Conservation (phyloP, 1,140 invertebrate species). For the Palaemon carinicauda region DNA sequence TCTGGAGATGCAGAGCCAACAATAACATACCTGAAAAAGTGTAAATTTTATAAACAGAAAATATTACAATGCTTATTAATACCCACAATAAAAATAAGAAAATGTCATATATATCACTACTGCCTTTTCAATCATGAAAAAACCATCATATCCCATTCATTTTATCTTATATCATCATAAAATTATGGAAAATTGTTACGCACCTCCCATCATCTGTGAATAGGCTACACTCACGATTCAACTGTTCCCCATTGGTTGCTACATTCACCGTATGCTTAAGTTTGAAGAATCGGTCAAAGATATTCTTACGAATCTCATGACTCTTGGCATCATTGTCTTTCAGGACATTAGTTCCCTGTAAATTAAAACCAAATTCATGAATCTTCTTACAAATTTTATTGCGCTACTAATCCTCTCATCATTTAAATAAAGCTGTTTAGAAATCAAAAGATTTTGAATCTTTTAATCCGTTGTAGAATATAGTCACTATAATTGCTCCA, state of each 20-base stretch:
- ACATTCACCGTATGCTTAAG: slow-evolving; percentile 83
- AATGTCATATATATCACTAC: slow-evolving; percentile 61
- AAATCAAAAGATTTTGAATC: no score
- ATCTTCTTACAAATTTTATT: background rate
- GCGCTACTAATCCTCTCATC: background rate
- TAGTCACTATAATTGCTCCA: no score
- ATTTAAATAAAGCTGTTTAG: no score
- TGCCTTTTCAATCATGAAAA: slow-evolving; percentile 87
- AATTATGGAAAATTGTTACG: slow-evolving; percentile 66
- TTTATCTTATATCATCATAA: background rate
- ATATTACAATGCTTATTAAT: no score
- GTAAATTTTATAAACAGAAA: background rate
- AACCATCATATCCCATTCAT: background rate
- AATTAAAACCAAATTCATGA: slow-evolving; percentile 12
- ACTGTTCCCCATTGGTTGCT: slow-evolving; percentile 80
- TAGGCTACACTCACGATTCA: slow-evolving; percentile 95
- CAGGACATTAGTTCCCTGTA: slow-evolving; percentile 51
- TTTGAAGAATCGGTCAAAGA: slow-evolving; percentile 86
- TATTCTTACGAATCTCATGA: slow-evolving; percentile 74
- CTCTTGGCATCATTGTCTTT: slow-evolving; percentile 61
- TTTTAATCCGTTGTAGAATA: no score
- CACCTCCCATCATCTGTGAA: slow-evolving; percentile 92
- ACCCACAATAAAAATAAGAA: no score
- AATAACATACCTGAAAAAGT: slow-evolving; percentile 36
- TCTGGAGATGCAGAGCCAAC: slow-evolving; percentile 45